phyloP scores from a whole-genome alignment of 37 sponge, comb jelly and placozoan genomes.

The Theonella swinhoei region DNA sequence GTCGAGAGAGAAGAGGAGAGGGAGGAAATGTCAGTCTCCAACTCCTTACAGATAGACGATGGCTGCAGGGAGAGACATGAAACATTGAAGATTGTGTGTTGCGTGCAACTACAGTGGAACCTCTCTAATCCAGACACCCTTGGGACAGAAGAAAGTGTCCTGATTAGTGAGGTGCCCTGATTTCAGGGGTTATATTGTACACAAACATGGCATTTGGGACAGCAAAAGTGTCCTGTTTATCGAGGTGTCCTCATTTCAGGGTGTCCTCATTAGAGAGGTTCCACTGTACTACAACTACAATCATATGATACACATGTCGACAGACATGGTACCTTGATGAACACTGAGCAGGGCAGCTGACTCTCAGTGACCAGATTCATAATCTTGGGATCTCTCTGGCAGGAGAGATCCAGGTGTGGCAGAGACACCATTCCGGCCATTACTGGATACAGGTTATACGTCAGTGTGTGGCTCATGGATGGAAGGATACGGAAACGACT shows the following conservation, averaged over 20 bases:
- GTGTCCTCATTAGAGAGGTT: too few relatives aligned
- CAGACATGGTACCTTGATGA: slow-evolving; percentile 38
- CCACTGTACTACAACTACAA: too few relatives aligned
- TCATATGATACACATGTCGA: too few relatives aligned
- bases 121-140: too few relatives aligned
- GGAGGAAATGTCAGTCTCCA: not conserved
- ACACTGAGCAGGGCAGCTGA: slow-evolving; percentile 25
- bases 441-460: slow-evolving; percentile 68
- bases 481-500: slow-evolving; percentile 68
- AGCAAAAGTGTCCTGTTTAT: too few relatives aligned
- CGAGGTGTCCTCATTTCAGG: too few relatives aligned
- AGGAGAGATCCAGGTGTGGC: slow-evolving; percentile 55
- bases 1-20: not conserved
- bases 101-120: too few relatives aligned
- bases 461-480: slow-evolving; percentile 29
- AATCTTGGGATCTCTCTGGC: slow-evolving; percentile 3
- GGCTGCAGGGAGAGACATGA: not conserved
- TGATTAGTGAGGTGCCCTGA: too few relatives aligned
- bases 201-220: too few relatives aligned
- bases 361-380: not conserved
- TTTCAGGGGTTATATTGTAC: too few relatives aligned
- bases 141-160: too few relatives aligned
- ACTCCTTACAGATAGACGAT: not conserved
- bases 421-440: slow-evolving; percentile 45
- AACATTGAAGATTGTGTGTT: too few relatives aligned